A percentile compares a stretch with the other conserved stretches of the same genome.
Conservation (phyloP, 2,888 invertebrate species). For the Orchestes rusci region DNA sequence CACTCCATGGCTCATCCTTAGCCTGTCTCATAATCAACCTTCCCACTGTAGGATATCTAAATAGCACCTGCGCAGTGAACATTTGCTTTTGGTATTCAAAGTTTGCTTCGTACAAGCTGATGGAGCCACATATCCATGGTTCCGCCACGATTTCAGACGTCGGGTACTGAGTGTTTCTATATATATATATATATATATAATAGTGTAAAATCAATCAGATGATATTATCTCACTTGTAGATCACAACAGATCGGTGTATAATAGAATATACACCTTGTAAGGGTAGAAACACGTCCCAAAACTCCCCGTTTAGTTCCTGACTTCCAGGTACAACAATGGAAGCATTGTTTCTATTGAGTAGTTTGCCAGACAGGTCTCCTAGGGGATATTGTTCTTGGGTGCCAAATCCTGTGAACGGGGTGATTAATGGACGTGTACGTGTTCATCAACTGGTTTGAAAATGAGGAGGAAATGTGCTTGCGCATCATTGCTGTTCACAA, state of each 20-base stretch:
- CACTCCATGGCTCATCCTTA: constrained; percentile 69
- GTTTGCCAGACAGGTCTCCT: constrained; percentile 85
- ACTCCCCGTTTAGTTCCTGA: constrained; percentile 64
- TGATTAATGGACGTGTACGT: too few relatives aligned
- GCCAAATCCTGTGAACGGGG: constrained; percentile 60
- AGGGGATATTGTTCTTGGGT: constrained; percentile 86
- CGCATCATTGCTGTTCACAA: too few relatives aligned
- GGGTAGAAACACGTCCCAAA: constrained; percentile 82
- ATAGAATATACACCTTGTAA: constrained; percentile 73
- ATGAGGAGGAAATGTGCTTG: too few relatives aligned
- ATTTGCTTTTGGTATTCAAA: constrained; percentile 64
- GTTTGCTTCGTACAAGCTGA: constrained; percentile 56
- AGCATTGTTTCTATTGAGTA: constrained; percentile 65
- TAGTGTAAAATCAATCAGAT: neutral
- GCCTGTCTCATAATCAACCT: constrained; percentile 75
- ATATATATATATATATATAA: constrained; percentile 3
- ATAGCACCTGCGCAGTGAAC: constrained; percentile 68
- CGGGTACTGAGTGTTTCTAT: constrained; percentile 47
- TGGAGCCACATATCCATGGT: constrained; percentile 59
- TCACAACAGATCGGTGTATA: constrained; percentile 70
- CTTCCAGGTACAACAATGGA: constrained; percentile 62
- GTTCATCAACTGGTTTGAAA: too few relatives aligned
- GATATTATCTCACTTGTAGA: constrained; percentile 55
- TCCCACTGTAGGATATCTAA: constrained; percentile 76
- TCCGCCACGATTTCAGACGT: constrained; percentile 41